These are phyloP conservation scores for Pseudobourletiella spinata DNA, from an alignment of 1,140 invertebrate species.

Conservation along the genomic window DNA sequence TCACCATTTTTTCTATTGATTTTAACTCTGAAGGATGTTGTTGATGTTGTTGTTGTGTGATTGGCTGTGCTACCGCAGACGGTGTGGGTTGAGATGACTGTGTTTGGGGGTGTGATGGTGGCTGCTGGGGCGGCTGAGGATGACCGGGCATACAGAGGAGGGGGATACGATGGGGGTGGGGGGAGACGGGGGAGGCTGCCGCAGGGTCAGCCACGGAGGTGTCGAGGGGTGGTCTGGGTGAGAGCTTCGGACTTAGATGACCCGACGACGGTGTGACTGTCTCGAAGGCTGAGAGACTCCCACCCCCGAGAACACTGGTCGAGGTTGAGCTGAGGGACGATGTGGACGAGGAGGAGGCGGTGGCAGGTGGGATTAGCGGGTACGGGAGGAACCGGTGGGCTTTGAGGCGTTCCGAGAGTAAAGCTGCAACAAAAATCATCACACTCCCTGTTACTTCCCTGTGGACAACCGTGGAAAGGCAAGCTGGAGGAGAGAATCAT, in stretches of 20 bases:
- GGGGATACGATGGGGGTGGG: slow-evolving; percentile 35
- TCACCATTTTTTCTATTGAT: slow-evolving; percentile 94
- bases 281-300: slow-evolving; percentile 66
- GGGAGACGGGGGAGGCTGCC: slow-evolving; percentile 11
- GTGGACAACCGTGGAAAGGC: slow-evolving; percentile 5
- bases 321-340: slow-evolving; percentile 36
- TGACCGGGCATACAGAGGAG: slow-evolving; percentile 25
- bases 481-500: slow-evolving; percentile 15
- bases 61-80: slow-evolving; percentile 6
- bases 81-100: slow-evolving; percentile 23
- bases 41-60: too few species aligned
- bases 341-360: slow-evolving; percentile 38
- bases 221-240: slow-evolving; percentile 45
- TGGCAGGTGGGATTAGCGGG: slow-evolving; percentile 49
- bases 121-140: slow-evolving; percentile 39
- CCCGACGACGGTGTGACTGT: slow-evolving; percentile 61
- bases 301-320: slow-evolving; percentile 40
- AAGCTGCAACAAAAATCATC: slow-evolving; percentile 31
- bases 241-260: slow-evolving; percentile 44
- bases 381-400: slow-evolving; percentile 74
- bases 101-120: slow-evolving; percentile 39
- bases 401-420: slow-evolving; percentile 47
- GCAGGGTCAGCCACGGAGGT: slow-evolving; percentile 46
- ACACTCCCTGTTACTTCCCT: slow-evolving; percentile 16
- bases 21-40: slow-evolving; percentile 60